These are phyloP conservation scores for Catharus minimus DNA, from an alignment of 2,113 vertebrate species.

Conservation along the genomic window DNA sequence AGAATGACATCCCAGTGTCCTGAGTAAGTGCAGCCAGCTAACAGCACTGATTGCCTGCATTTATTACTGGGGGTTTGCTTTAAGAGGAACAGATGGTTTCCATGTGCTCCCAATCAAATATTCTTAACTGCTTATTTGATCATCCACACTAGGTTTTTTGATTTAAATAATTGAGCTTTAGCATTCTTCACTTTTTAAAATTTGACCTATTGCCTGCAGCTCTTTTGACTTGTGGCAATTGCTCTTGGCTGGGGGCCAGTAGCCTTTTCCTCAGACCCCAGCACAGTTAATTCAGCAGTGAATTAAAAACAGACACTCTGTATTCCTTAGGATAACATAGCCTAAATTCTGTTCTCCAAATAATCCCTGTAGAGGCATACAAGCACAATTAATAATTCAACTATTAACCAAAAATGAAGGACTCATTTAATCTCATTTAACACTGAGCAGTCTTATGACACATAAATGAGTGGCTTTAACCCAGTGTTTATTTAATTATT, in stretches of 20 bases:
- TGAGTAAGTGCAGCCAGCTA: neutral
- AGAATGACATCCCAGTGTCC: neutral
- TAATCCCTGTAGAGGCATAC: constrained; percentile 31
- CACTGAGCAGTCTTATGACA: neutral
- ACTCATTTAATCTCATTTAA: constrained; percentile 37
- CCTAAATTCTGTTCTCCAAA: constrained; percentile 5
- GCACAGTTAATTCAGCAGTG: constrained; percentile 8
- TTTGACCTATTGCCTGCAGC: constrained; percentile 51
- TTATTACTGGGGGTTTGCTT: constrained; percentile 52
- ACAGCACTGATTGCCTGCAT: constrained; percentile 4
- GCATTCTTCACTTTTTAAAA: constrained; percentile 56
- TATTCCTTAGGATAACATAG: neutral
- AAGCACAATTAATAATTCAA: constrained; percentile 54
- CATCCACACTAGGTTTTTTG: constrained; percentile 53
- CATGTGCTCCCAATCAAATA: constrained; percentile 66
- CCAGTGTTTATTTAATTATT: constrained; percentile 5
- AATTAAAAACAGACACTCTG: constrained; percentile 17
- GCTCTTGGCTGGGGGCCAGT: constrained; percentile 38
- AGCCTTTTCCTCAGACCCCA: constrained; percentile 3
- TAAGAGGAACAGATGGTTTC: constrained; percentile 68
- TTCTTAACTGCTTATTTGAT: constrained; percentile 69
- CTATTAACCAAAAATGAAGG: constrained; percentile 32
- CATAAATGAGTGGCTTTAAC: constrained; percentile 1
- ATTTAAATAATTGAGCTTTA: constrained; percentile 70
- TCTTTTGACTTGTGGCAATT: constrained; percentile 33